phyloP scores from a whole-genome alignment of 2,888 invertebrate genomes.

The Plagodis dolabraria region DNA sequence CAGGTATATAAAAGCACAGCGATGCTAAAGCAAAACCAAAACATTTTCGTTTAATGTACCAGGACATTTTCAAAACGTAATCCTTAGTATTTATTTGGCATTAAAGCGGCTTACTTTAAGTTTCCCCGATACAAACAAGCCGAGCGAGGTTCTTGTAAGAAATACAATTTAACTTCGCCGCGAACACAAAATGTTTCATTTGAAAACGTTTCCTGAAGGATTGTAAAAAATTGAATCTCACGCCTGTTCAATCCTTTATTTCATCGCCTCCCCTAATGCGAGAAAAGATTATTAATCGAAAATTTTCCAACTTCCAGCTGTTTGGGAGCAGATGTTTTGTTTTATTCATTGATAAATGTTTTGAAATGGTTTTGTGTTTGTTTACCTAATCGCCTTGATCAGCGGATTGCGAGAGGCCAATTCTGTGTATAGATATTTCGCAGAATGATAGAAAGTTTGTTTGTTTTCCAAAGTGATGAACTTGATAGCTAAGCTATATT shows the following conservation, averaged over 20 bases:
- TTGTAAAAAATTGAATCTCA: conserved; percentile 80
- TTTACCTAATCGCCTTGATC: conserved; percentile 33
- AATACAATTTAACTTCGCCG: conserved; percentile 77
- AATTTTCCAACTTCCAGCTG: conserved; percentile 64
- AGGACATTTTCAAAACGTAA: conserved; percentile 37
- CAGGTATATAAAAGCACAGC: conserved; percentile 3
- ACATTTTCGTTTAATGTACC: conserved; percentile 29
- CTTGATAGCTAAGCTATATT: too few relatives aligned
- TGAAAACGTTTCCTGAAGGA: conserved; percentile 73
- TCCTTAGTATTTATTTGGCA: conserved; percentile 54
- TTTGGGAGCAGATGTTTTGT: conserved; percentile 56
- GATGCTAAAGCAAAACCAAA: conserved; percentile 18
- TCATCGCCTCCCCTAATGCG: conserved; percentile 68
- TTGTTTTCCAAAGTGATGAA: too few relatives aligned
- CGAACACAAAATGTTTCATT: conserved; percentile 77
- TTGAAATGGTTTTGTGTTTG: conserved; percentile 40
- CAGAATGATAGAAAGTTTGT: not conserved
- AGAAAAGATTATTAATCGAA: conserved; percentile 78
- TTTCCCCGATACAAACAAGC: conserved; percentile 63
- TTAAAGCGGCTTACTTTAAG: conserved; percentile 61
- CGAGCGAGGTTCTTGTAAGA: conserved; percentile 63
- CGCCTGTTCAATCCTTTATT: conserved; percentile 78
- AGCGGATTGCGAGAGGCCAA: conserved; percentile 19
- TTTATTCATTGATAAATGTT: conserved; percentile 48
- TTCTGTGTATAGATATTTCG: conserved; percentile 15